These are phyloP conservation scores for Phycodurus eques DNA, from an alignment of 2,113 vertebrate genomes.

Conservation along the genomic window DNA sequence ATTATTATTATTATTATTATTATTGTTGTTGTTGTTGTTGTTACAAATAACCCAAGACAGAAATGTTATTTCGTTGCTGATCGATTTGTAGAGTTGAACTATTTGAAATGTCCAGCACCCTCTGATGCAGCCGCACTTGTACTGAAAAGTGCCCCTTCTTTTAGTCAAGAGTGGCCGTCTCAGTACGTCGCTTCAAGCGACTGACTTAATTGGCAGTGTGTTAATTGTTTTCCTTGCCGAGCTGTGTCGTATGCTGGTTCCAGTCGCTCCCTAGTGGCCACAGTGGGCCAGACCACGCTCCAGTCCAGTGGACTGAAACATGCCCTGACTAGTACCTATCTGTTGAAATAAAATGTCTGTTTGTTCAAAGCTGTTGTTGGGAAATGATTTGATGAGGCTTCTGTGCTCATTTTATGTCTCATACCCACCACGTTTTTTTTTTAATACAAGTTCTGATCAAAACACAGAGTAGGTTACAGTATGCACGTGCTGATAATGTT, in stretches of 20 bases:
- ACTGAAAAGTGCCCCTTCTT: background rate
- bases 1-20: background rate
- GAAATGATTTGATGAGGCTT: background rate
- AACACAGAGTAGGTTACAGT: background rate
- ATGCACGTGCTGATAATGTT: background rate
- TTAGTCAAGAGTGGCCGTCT: background rate
- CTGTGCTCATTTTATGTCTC: background rate
- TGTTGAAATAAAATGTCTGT: background rate
- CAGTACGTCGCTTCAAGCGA: background rate
- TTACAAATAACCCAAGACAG: background rate
- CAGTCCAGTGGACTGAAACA: conserved; percentile 8
- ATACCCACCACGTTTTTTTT: background rate
- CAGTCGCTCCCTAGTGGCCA: conserved; percentile 72
- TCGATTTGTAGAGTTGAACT: too few relatives aligned
- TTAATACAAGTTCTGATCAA: background rate
- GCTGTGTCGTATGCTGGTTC: conserved; percentile 29
- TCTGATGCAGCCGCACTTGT: background rate
- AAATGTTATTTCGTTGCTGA: background rate
- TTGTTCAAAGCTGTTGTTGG: background rate
- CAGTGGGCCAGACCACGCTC: conserved; percentile 29
- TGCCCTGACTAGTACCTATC: background rate
- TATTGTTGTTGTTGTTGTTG: background rate
- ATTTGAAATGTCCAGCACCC: background rate
- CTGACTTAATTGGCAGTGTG: background rate
- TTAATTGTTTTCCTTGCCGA: background rate